Conservation (phyloP, 1,140 invertebrate species). For the Papilio polytes region DNA sequence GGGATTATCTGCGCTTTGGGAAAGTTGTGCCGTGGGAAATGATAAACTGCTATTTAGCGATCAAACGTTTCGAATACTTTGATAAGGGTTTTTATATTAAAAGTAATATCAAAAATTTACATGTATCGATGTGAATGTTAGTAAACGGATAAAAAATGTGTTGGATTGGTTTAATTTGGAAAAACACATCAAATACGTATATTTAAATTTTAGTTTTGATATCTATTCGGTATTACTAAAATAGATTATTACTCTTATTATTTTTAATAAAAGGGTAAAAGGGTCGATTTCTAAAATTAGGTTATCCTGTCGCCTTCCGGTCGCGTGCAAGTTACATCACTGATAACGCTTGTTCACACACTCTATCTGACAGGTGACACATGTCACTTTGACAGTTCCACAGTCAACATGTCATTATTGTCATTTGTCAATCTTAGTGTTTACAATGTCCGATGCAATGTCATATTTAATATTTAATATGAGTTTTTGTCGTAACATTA, state of each 20-base stretch:
- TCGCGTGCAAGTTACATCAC: constrained; percentile 33
- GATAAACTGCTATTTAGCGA: constrained; percentile 39
- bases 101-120: constrained; percentile 7
- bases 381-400: constrained; percentile 47
- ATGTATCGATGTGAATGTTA: not conserved
- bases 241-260: not conserved
- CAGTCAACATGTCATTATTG: constrained; percentile 42
- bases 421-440: constrained; percentile 39
- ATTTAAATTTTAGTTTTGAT: no score
- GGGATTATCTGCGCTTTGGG: constrained; percentile 62
- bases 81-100: constrained; percentile 50
- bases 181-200: no score
- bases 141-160: not conserved
- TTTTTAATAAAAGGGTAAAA: no score
- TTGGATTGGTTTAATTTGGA: no score
- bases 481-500: not conserved
- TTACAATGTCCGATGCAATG: not conserved
- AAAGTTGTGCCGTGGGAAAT: constrained; percentile 62
- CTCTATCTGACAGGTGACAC: constrained; percentile 55
- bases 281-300: not conserved
- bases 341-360: constrained; percentile 51
- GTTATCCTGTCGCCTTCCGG: not conserved
- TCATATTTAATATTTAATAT: not conserved
- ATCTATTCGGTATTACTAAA: no score
- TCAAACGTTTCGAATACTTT: constrained; percentile 48